A percentile compares a stretch with the other conserved stretches of the same genome.
Conservation (phyloP, 2,797 vertebrate species). For the Phoebastria nigripes region DNA sequence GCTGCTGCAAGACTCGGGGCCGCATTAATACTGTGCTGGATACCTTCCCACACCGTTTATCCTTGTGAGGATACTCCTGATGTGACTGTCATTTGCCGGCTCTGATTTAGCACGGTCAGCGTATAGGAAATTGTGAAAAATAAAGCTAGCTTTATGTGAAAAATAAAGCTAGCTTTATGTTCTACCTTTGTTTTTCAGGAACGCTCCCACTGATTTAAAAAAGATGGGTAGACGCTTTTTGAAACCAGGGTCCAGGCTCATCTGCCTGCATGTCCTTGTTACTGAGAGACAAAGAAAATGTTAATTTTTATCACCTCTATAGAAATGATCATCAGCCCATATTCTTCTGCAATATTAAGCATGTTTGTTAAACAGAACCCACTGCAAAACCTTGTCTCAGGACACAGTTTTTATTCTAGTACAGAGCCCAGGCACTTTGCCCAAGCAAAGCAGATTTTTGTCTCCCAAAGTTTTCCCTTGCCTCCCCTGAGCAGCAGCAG, state of each 20-base stretch:
- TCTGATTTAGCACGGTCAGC: not conserved
- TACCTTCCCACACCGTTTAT: not conserved
- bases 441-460: not conserved
- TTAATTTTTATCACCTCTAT: not conserved
- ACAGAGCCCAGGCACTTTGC: not conserved
- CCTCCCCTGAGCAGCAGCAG: not conserved
- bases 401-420: not conserved
- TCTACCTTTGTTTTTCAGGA: not conserved
- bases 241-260: not conserved
- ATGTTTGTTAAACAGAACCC: not conserved
- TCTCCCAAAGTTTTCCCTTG: not conserved
- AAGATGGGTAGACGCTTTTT: not conserved
- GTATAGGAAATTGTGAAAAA: not conserved
- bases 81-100: rapidly evolving
- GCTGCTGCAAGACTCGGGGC: not conserved
- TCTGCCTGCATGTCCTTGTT: not conserved
- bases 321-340: not conserved
- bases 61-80: not conserved
- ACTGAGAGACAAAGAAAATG: not conserved
- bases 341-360: not conserved
- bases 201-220: not conserved
- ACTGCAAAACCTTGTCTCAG: not conserved
- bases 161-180: not conserved
- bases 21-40: not conserved
- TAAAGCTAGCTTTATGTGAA: not conserved